Conservation (phyloP, 2,888 invertebrate species). For the Tenthredo scrophulariae region DNA sequence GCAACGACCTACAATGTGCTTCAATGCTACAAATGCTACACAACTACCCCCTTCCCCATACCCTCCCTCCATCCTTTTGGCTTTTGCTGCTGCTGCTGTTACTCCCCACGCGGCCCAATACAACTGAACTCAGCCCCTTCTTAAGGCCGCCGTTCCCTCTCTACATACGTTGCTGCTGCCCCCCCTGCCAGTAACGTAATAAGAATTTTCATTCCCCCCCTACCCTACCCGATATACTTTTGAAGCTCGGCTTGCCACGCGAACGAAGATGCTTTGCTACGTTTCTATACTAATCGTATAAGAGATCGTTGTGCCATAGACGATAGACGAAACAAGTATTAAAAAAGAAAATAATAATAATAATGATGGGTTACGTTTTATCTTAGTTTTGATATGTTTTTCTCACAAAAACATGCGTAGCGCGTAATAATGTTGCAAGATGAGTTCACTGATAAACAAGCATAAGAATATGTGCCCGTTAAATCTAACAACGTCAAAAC, state of each 20-base stretch:
- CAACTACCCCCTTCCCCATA: slow-evolving; percentile 59
- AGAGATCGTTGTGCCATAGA: slow-evolving; percentile 1
- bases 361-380: neutral
- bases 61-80: slow-evolving; percentile 52
- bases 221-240: neutral
- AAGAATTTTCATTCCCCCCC: slow-evolving; percentile 28
- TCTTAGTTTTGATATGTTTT: neutral
- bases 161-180: slow-evolving; percentile 11
- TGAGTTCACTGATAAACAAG: slow-evolving; percentile 14
- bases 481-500: slow-evolving; percentile 23
- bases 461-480: neutral
- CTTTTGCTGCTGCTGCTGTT: slow-evolving; percentile 34
- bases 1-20: slow-evolving; percentile 76
- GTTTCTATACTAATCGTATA: neutral
- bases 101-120: slow-evolving; percentile 41
- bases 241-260: slow-evolving; percentile 25
- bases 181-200: slow-evolving; percentile 51
- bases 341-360: neutral
- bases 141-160: slow-evolving; percentile 37
- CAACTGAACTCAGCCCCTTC: slow-evolving; percentile 41
- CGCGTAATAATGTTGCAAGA: slow-evolving; percentile 21
- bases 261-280: neutral
- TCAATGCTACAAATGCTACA: slow-evolving; percentile 74
- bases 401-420: neutral
- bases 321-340: slow-evolving; percentile 1